Percentiles rank a stretch among this genome's conserved stretches.
phyloP scores from a whole-genome alignment of 2,888 invertebrate genomes.

The Tanypteryx hageni region DNA sequence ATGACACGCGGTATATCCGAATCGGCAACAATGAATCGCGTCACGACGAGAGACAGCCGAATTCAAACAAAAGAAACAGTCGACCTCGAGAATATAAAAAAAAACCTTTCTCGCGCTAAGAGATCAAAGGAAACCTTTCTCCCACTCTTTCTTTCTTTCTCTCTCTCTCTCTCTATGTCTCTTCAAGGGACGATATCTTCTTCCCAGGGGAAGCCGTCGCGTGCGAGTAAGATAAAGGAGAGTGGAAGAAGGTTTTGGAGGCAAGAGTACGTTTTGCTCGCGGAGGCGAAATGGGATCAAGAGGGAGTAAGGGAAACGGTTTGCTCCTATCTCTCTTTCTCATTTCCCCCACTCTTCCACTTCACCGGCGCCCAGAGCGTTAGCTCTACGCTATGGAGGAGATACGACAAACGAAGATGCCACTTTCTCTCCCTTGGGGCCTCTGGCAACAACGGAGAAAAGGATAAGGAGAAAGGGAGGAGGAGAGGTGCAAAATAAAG shows the following conservation, averaged over 20 bases:
- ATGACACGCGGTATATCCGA: neutral
- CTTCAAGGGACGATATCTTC: neutral
- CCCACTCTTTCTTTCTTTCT: too few species aligned
- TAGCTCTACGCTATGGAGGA: neutral
- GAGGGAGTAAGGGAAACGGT: neutral
- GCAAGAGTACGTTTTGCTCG: neutral
- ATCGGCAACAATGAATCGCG: neutral
- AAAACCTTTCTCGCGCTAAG: neutral
- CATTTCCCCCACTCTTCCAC: neutral
- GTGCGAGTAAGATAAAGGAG: conserved; percentile 11
- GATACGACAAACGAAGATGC: neutral
- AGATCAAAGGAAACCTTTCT: neutral
- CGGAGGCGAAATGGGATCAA: neutral
- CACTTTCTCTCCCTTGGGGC: conserved; percentile 11
- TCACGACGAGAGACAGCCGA: neutral
- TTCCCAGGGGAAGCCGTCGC: neutral
- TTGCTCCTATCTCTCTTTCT: too few species aligned
- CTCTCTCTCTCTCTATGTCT: neutral
- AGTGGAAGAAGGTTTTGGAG: neutral
- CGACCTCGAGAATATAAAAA: neutral
- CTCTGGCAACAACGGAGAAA: neutral
- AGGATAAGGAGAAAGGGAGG: neutral
- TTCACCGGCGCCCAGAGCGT: neutral
- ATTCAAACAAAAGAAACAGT: neutral
- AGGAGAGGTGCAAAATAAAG: neutral